phyloP scores from a whole-genome alignment of 2,113 vertebrate species.

The Chroicocephalus ridibundus region DNA sequence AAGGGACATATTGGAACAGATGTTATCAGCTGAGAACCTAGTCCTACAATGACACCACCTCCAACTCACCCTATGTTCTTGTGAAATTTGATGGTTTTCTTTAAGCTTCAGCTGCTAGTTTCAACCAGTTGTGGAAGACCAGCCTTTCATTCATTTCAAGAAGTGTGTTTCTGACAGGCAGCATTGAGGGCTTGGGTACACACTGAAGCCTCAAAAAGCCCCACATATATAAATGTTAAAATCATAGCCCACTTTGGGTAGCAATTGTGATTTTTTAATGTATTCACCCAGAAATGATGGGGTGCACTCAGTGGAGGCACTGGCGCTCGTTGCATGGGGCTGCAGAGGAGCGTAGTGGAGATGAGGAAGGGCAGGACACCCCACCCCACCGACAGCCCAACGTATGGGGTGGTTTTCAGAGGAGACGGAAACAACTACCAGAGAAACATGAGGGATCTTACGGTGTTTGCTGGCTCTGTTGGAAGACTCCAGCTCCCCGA shows the following conservation, averaged over 20 bases:
- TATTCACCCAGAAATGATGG: not conserved
- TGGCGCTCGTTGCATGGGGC: rapidly evolving
- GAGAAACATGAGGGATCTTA: not conserved
- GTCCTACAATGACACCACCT: not conserved
- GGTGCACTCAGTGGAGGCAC: not conserved
- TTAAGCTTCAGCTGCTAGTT: not conserved
- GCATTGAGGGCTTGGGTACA: not conserved
- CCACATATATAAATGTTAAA: not conserved
- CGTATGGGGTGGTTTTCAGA: not conserved
- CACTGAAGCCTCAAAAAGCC: not conserved
- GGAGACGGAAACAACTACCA: not conserved
- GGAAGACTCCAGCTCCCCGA: rapidly evolving
- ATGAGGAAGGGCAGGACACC: not conserved
- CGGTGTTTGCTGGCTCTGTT: rapidly evolving
- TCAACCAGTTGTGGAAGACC: not conserved
- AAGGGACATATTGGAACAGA: not conserved
- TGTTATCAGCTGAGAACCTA: not conserved
- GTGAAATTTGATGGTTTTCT: not conserved
- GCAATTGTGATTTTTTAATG: not conserved
- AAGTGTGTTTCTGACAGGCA: not conserved
- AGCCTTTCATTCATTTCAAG: not conserved
- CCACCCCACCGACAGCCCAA: not conserved
- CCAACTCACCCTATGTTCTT: not conserved
- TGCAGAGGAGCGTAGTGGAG: not conserved
- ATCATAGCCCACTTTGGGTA: not conserved